Conservation (phyloP, 2,888 invertebrate species). For the Anodontia alba region DNA sequence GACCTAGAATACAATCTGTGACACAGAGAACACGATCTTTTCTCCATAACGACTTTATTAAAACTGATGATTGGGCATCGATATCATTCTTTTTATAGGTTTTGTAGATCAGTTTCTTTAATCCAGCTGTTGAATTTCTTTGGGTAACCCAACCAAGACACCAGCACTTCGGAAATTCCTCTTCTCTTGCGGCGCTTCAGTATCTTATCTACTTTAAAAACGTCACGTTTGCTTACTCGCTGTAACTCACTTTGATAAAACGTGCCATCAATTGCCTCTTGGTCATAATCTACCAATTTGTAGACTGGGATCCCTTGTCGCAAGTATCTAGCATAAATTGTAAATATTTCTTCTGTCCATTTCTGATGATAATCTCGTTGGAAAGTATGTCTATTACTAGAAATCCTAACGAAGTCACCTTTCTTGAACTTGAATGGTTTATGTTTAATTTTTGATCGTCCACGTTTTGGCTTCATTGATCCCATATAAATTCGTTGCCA, state of each 20-base stretch:
- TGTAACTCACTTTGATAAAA: background rate
- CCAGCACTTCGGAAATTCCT: background rate
- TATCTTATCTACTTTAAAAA: background rate
- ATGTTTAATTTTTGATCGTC: conserved; percentile 14
- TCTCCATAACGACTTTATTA: background rate
- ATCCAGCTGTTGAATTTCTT: background rate
- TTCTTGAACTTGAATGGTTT: conserved; percentile 41
- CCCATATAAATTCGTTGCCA: conserved; percentile 38
- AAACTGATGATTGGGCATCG: background rate
- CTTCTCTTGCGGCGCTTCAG: background rate
- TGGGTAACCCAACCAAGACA: background rate
- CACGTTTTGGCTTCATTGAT: conserved; percentile 15
- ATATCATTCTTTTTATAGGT: background rate
- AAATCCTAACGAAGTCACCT: conserved; percentile 31
- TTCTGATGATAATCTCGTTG: conserved; percentile 50
- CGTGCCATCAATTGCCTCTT: background rate
- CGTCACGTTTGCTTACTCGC: background rate
- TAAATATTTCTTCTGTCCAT: conserved; percentile 50
- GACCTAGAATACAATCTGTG: conserved; percentile 12
- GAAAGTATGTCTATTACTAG: conserved; percentile 34
- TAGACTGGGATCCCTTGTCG: conserved; percentile 39
- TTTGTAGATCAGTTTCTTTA: background rate
- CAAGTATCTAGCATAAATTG: conserved; percentile 32
- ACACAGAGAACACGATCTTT: conserved; percentile 24
- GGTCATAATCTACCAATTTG: conserved; percentile 26